Base-by-base conservation (phyloP, 1,140 invertebrate genomes). In the Apocrypta bakeri region DNA sequence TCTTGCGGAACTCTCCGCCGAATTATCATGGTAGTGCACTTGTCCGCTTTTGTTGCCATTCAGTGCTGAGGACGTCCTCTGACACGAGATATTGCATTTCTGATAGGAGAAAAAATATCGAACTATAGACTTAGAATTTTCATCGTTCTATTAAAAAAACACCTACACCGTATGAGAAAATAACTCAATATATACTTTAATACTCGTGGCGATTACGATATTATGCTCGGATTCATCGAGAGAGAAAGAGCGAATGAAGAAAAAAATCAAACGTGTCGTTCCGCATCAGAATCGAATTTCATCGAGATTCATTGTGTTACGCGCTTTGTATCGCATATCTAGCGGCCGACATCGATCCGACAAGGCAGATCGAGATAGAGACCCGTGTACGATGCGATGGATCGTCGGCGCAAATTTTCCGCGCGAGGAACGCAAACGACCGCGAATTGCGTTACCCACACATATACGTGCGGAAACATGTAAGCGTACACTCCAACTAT, bases 301-400 rank as follows among this genome's bases (percentile, higher is more conserved):
- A 74, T 21, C 79, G 71, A 68, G 79, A 69, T 81, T 68, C 40
- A 81, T 81, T 74, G 72, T 68, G 37, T 81, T 81, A 81, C 79
- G 56, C 72, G 56, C 40, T 11, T 27, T 56, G 24, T 81, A 81
- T 81, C 61, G 24, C 56, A 37, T 81, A 68, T 33, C 21, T 27
- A 37, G 63, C 31, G 56, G 79, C 25, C 72, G 79, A 81, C 74
- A 81, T 81, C 61, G 72, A 81, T 74, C 71, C 79, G 29, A 63
- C 40, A 14, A 14, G 12, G 27, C 4, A 71, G 68, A 71, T 29
- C 40, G 40, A 74, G 29, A 74, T 74, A 29, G 27, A 33, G 69
- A 42, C 72, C 17, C 72, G 72, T n/a, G 68, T 37, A 7, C 31
- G 27, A 21, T 71, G 24, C 63, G 63, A 25, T 29, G 63, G 24